A percentile compares a stretch with the other conserved stretches of the same genome.
These are phyloP conservation scores for Hormaphis cornu DNA, from an alignment of 1,140 invertebrate species.

Conservation along the genomic window DNA sequence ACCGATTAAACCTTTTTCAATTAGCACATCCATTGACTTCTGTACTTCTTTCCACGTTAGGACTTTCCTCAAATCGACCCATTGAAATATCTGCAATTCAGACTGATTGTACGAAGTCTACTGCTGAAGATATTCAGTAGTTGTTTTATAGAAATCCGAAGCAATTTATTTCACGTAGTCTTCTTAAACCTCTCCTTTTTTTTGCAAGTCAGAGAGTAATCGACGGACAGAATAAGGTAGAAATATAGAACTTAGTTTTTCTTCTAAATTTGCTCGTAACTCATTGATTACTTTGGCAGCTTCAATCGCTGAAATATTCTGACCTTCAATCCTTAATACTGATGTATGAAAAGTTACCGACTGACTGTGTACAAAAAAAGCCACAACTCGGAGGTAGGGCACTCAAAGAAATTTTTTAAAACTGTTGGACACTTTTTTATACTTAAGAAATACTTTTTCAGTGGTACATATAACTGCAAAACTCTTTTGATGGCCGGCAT, in stretches of 20 bases:
- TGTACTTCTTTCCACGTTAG: slow-evolving; percentile 7
- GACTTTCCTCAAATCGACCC: slow-evolving; percentile 11
- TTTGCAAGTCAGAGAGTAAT: slow-evolving; percentile 19
- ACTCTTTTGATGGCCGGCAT: slow-evolving; percentile 35
- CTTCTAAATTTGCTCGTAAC: slow-evolving; percentile 15
- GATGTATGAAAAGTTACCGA: slow-evolving; percentile 7
- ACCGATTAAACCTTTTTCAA: slow-evolving; percentile 18
- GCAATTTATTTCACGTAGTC: slow-evolving; percentile 1
- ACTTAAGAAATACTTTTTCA: slow-evolving; percentile 35
- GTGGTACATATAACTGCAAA: slow-evolving; percentile 29
- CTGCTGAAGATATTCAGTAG: slow-evolving; percentile 7
- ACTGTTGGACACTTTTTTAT: slow-evolving; percentile 28
- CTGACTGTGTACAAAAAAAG: slow-evolving; percentile 1
- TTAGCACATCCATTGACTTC: slow-evolving; percentile 9
- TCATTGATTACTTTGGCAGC: slow-evolving; percentile 11
- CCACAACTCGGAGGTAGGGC: neutral
- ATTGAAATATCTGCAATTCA: slow-evolving; percentile 19
- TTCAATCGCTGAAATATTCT: slow-evolving; percentile 16
- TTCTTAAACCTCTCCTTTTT: slow-evolving; percentile 8
- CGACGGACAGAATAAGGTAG: slow-evolving; percentile 12
- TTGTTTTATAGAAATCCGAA: slow-evolving; percentile 18
- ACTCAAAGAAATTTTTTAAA: slow-evolving; percentile 35
- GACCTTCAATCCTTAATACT: slow-evolving; percentile 15
- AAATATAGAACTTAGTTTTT: slow-evolving; percentile 18
- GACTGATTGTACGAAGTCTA: slow-evolving; percentile 2